Evolutionary conservation across 1,140 invertebrate species (phyloP), one percentile per base, ranked within the genome.

Genomic region (Diorhabda carinulata): DNA sequence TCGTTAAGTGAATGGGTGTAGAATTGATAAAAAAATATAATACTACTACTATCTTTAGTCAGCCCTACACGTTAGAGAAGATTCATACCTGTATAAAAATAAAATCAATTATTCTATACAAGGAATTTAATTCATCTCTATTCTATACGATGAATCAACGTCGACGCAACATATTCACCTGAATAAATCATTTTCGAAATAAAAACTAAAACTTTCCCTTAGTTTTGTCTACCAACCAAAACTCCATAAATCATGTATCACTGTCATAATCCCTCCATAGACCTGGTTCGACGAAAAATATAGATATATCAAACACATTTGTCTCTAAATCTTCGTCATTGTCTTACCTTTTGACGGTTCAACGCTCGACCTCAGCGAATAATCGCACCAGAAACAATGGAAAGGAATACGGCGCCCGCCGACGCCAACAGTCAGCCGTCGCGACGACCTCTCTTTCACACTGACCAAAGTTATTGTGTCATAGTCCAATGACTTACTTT

Each of bases 381-480:
- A 52, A 52, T 5, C 47, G 47, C 47, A 52, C 47, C 9, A n/a
- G 47, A 4, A 52, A 52, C 47, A 52, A 52, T 52, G 47, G n/a
- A 52, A 4, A 52, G 47, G 47, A 52, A 8, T n/a, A n/a, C 47
- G 47, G 6, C 47, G 47, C 47, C 47, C 6, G 47, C n/a, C 47
- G 47, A 52, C 47, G 47, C 47, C 47, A 25, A 25, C 25, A 25
- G 25, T 25, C 25, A 25, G 25, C 25, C 25, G 25, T 25, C 25
- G 25, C 25, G 47, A 6, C 47, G 47, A 52, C n/a, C 2, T 52
- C 47, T n/a, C 2, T 52, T 52, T 4, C 4, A 6, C 3, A 4
- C 47, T 52, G 47, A 52, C 47, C n/a, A n/a, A 52, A 52, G 47
- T 52, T 52, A 52, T 52, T 52, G n/a, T 52, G 47, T 52, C 47